A percentile compares a stretch with the other conserved stretches of the same genome.
Evolutionary conservation across 2,888 invertebrate genomes (phyloP).

Genomic region (Cremastobaeus sp.): DNA sequence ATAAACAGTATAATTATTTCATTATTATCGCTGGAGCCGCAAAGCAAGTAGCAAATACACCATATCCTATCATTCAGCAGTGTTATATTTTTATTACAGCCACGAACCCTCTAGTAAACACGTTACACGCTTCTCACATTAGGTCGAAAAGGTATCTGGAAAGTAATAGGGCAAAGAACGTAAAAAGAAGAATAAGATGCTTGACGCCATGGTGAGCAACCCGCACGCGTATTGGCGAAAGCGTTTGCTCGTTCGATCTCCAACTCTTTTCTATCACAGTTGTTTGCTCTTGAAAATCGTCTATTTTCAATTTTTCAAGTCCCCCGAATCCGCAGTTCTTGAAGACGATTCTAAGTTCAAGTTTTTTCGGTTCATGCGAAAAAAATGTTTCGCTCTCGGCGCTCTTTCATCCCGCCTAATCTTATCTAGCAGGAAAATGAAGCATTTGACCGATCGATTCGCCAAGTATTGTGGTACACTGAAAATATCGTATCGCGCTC

Average conservation of each 20-base stretch:
- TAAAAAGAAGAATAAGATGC: constrained; percentile 49
- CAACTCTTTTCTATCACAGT: constrained; percentile 50
- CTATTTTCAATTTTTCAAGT: too few species aligned
- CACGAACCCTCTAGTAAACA: constrained; percentile 53
- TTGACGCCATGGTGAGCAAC: constrained; percentile 38
- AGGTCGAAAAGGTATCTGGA: constrained; percentile 54
- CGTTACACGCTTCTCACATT: constrained; percentile 63
- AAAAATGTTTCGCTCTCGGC: too few species aligned
- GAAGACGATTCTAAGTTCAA: too few species aligned
- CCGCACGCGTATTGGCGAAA: constrained; percentile 31
- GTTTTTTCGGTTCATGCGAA: too few species aligned
- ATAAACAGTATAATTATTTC: constrained; percentile 46
- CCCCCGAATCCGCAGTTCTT: too few species aligned
- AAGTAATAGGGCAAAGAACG: constrained; percentile 37
- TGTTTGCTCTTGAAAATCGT: too few species aligned
- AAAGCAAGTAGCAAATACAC: background rate
- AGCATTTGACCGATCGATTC: constrained; percentile 3
- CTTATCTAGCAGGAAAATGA: too few species aligned
- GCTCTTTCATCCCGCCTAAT: too few species aligned
- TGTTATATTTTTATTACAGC: constrained; percentile 62
- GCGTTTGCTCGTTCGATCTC: constrained; percentile 3
- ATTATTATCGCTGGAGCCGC: constrained; percentile 7
- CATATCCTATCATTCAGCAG: constrained; percentile 56
- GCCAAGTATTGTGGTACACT: constrained; percentile 12
- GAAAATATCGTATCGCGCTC: constrained; percentile 22